Base-by-base conservation (phyloP, 2,888 invertebrate genomes). In the Alloplasta piceator region DNA sequence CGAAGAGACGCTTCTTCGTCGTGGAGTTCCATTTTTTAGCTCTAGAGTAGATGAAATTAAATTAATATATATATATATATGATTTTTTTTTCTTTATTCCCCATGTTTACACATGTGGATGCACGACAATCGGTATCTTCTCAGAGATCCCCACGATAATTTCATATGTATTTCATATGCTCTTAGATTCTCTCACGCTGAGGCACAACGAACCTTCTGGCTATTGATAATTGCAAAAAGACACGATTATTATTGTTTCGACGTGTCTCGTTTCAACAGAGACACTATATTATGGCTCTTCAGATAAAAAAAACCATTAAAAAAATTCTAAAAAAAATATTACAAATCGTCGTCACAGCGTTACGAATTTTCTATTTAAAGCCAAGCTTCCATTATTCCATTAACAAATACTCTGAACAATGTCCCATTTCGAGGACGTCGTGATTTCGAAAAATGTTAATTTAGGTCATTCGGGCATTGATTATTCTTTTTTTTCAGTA, bases 1-100 rank as follows among this genome's bases (percentile, higher is more conserved):
- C 82, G 82, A 82, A 85, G 86, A 86, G 86, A 86, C 82, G 79
- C 67, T 72, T 55, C 67, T 60, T 66, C 70, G 26, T 16, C 39
- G 63, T 48, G 67, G n/a, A 66, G 46, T 38, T 67, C 41, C 66
- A 60, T 72, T 72, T 52, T 52, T 26, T 41, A 12, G 70, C 9
- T n/a, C 16, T 58, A 39, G 43, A 52, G 26, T 71, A 26, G 26
- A 26, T 26, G 26, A 26, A 26, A 26, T 26, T 26, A 26, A 26
- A 26, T 26, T 26, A 7, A 36, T 52, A 14, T 68, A 46, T 68
- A 61, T 64, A 60, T 14, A 52, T 41, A 41, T 7, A 41, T 41
- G 5, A 41, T 41, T 6, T 41, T 6, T 9, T n/a, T n/a, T n/a
- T 4, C 12, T n/a, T 4, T 50, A 50, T 50, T 14, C 14, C 14